Conservation (phyloP, 2,797 vertebrate species). For the Tiaroga cobitis region DNA sequence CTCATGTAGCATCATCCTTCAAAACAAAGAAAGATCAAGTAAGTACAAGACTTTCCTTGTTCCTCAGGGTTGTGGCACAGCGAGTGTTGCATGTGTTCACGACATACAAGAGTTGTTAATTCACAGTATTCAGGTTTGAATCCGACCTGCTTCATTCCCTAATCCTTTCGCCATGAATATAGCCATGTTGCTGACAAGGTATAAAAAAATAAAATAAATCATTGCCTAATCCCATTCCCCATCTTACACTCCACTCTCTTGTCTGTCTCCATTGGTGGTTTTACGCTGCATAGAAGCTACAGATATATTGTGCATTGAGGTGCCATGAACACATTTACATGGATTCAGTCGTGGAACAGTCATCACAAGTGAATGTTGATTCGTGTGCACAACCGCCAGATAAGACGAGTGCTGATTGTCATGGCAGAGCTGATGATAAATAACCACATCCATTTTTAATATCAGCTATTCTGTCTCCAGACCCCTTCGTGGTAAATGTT, state of each 20-base stretch:
- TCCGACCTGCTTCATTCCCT: neutral
- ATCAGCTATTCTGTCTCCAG: neutral
- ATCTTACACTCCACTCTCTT: neutral
- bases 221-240: neutral
- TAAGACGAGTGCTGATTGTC: neutral
- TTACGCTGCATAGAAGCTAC: neutral
- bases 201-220: too few relatives aligned
- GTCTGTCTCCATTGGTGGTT: neutral
- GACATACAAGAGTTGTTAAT: neutral
- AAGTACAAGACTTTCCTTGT: constrained; percentile 49
- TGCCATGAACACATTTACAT: neutral
- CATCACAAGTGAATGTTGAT: neutral
- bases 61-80: neutral
- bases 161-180: too few relatives aligned
- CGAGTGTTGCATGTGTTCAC: constrained; percentile 14
- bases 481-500: neutral
- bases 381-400: neutral
- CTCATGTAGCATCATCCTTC: constrained; percentile 91
- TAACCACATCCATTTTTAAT: constrained; percentile 7
- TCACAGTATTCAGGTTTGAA: neutral
- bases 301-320: neutral
- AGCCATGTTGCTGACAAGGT: too few relatives aligned
- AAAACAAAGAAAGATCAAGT: constrained; percentile 98
- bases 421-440: neutral
- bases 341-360: neutral